phyloP scores from a whole-genome alignment of 1,140 invertebrate genomes.

The Drosophila malerkotliana region DNA sequence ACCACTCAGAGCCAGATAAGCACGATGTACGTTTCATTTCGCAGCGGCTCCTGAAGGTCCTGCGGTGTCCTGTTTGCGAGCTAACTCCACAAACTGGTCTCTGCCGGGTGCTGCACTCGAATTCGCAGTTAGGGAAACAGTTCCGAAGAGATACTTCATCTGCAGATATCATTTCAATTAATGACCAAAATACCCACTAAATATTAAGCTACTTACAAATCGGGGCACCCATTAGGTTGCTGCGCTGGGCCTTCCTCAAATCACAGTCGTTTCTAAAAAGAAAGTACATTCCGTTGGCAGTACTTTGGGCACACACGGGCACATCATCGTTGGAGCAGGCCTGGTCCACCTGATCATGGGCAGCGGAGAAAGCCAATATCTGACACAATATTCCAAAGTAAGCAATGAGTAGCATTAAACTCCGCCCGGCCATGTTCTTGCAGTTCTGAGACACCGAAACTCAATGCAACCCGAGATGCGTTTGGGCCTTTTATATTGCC shows the following conservation, averaged over 20 bases:
- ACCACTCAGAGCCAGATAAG: slow-evolving; percentile 48
- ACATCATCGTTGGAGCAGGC: slow-evolving; percentile 58
- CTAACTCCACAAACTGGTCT: slow-evolving; percentile 63
- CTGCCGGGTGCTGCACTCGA: slow-evolving; percentile 27
- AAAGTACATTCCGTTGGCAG: slow-evolving; percentile 47
- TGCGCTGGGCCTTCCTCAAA: slow-evolving; percentile 57
- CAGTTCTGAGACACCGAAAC: slow-evolving; percentile 38
- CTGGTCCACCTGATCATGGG: slow-evolving; percentile 19
- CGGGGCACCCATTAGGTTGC: slow-evolving; percentile 52
- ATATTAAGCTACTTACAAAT: slow-evolving; percentile 46
- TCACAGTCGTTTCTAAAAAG: slow-evolving; percentile 72
- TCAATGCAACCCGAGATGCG: slow-evolving; percentile 57
- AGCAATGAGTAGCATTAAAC: slow-evolving; percentile 10
- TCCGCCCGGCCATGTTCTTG: slow-evolving; percentile 37
- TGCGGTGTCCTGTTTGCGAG: slow-evolving; percentile 28
- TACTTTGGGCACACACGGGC: slow-evolving; percentile 52
- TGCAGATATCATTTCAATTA: slow-evolving; percentile 1
- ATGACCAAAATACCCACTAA: not conserved
- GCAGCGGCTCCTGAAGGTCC: slow-evolving; percentile 61
- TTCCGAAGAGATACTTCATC: slow-evolving; percentile 51
- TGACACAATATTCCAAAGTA: slow-evolving; percentile 13
- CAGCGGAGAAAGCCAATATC: not conserved
- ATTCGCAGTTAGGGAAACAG: slow-evolving; percentile 63
- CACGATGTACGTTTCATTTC: slow-evolving; percentile 59
- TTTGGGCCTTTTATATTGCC: slow-evolving; percentile 57